phyloP scores from a whole-genome alignment of 1,140 invertebrate genomes.

The Magallana angulata region DNA sequence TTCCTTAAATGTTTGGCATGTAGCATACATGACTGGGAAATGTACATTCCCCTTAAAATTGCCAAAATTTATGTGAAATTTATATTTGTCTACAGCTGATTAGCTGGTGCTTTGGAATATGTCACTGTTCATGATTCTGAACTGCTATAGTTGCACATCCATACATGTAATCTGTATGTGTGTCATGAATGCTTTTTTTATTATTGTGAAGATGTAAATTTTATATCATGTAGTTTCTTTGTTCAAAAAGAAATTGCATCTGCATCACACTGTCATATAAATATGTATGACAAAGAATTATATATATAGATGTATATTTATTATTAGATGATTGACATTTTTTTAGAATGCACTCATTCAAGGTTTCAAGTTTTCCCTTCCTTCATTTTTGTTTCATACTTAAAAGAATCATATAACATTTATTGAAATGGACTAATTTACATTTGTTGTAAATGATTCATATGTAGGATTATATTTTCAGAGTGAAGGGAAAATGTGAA shows the following conservation, averaged over 20 bases:
- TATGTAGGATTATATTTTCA: constrained; percentile 10
- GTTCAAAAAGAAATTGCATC: not conserved
- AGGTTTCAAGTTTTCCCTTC: constrained; percentile 17
- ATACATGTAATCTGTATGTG: not conserved
- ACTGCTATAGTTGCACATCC: not conserved
- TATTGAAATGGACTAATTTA: constrained; percentile 27
- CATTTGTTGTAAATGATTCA: constrained; percentile 31
- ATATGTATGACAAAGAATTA: not conserved
- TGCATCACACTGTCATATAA: not conserved
- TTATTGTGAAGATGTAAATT: not conserved
- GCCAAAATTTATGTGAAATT: constrained; percentile 25
- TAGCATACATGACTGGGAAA: not conserved
- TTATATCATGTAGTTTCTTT: not conserved
- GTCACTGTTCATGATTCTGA: not conserved
- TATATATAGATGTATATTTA: not conserved
- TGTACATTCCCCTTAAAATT: not conserved
- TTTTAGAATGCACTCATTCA: constrained; percentile 5
- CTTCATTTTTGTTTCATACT: not conserved
- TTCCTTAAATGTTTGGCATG: not conserved
- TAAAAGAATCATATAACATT: not conserved
- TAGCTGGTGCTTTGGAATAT: constrained; percentile 14
- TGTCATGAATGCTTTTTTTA: not conserved
- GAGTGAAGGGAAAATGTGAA: constrained; percentile 27
- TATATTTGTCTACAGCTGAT: not conserved
- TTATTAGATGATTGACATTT: constrained; percentile 14